A percentile compares a stretch with the other conserved stretches of the same genome.
These are phyloP conservation scores for Coilia nasus DNA, from an alignment of 2,797 vertebrate species.

Conservation along the genomic window DNA sequence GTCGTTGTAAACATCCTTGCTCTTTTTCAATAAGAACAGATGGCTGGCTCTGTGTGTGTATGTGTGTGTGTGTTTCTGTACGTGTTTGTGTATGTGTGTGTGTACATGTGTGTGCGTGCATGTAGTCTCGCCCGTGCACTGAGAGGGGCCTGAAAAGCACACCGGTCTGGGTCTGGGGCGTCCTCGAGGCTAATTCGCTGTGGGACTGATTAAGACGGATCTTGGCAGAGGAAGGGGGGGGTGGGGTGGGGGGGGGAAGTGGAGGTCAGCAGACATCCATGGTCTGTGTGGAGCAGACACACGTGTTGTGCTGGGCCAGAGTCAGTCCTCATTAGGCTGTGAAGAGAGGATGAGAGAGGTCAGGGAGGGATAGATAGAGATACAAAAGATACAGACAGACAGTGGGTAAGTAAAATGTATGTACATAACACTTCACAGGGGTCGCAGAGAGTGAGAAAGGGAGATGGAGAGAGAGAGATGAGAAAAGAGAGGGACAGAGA, in stretches of 20 bases:
- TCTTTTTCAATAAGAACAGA: slow-evolving; percentile 10
- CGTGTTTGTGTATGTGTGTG: background rate
- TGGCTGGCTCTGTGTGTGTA: slow-evolving; percentile 3
- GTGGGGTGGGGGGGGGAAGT: background rate
- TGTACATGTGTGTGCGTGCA: background rate
- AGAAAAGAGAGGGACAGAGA: too few species aligned
- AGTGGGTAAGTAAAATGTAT: too few species aligned
- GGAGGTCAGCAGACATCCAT: background rate
- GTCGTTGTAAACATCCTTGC: slow-evolving; percentile 16
- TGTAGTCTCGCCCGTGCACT: background rate
- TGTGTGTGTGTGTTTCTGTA: background rate
- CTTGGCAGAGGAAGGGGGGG: background rate
- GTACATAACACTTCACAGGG: too few species aligned
- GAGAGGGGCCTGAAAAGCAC: background rate
- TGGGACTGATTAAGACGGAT: background rate
- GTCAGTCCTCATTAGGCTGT: background rate
- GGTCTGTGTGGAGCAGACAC: background rate
- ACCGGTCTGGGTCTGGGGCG: background rate
- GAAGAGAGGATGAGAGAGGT: too few species aligned
- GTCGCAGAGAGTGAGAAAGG: too few species aligned
- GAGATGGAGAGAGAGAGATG: too few species aligned
- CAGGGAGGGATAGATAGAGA: too few species aligned
- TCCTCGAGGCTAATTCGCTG: background rate
- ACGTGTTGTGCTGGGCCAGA: background rate
- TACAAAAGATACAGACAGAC: too few species aligned